These are phyloP conservation scores for Argyresthia goedartella DNA, from an alignment of 2,888 invertebrate genomes.

Conservation along the genomic window DNA sequence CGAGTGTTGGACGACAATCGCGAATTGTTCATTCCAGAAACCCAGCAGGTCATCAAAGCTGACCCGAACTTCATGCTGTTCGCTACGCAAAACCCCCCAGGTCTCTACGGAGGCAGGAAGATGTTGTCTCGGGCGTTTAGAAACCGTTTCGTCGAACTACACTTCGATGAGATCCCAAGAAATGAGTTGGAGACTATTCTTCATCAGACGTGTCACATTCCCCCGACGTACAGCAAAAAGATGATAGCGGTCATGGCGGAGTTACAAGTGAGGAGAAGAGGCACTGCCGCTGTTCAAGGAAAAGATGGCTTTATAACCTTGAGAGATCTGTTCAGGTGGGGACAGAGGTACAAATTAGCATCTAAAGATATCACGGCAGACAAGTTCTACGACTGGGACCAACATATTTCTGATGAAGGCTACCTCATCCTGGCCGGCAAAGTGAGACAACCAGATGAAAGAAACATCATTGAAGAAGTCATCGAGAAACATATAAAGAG, in stretches of 20 bases:
- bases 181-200: slow-evolving; percentile 90
- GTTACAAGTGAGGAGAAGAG: slow-evolving; percentile 84
- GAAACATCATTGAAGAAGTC: slow-evolving; percentile 82
- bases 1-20: slow-evolving; percentile 97
- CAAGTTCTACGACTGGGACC: slow-evolving; percentile 94
- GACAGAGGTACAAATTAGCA: slow-evolving; percentile 88
- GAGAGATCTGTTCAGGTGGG: slow-evolving; percentile 97
- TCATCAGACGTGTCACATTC: slow-evolving; percentile 88
- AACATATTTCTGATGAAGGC: slow-evolving; percentile 96
- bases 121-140: slow-evolving; percentile 96
- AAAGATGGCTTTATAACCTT: slow-evolving; percentile 95
- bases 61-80: slow-evolving; percentile 96
- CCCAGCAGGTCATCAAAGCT: slow-evolving; percentile 92
- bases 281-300: slow-evolving; percentile 91
- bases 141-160: slow-evolving; percentile 97
- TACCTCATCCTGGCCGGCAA: slow-evolving; percentile 94
- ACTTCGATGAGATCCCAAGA: slow-evolving; percentile 95
- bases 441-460: slow-evolving; percentile 88
- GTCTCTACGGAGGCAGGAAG: slow-evolving; percentile 96
- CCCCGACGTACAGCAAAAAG: slow-evolving; percentile 88
- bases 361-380: slow-evolving; percentile 65
- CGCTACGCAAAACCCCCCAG: slow-evolving; percentile 99
- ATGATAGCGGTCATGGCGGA: slow-evolving; percentile 94
- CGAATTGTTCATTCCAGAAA: slow-evolving; percentile 98
- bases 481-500: slow-evolving; percentile 85